Evolutionary conservation across 2,113 vertebrate species (phyloP).

Genomic region (Onychorhynchus coronatus): DNA sequence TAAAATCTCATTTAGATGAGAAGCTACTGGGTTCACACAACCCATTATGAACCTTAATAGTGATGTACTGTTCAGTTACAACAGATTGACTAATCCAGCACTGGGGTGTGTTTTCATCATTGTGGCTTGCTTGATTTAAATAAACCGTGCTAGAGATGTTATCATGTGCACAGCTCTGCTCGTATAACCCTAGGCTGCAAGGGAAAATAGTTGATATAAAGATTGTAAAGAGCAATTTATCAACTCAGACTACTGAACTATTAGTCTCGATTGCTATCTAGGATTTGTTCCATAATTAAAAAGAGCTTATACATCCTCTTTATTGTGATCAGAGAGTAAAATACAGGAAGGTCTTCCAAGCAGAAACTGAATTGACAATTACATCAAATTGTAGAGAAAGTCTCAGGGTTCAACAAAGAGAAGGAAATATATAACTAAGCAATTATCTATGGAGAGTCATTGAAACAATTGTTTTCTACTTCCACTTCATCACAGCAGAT

Average conservation of each 20-base stretch:
- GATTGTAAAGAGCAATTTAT: background rate
- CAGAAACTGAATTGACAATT: background rate
- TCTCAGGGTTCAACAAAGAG: background rate
- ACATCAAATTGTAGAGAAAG: background rate
- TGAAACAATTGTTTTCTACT: background rate
- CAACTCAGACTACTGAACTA: background rate
- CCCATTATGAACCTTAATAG: constrained; percentile 68
- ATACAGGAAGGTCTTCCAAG: background rate
- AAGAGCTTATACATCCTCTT: background rate
- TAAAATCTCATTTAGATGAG: constrained; percentile 63
- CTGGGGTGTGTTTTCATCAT: constrained; percentile 8
- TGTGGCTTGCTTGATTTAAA: constrained; percentile 16
- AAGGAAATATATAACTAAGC: background rate
- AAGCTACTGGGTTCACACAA: constrained; percentile 68
- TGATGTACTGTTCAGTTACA: constrained; percentile 46
- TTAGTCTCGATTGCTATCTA: background rate
- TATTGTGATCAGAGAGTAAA: background rate
- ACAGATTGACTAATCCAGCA: constrained; percentile 57
- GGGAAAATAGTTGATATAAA: background rate
- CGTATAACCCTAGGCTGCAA: background rate
- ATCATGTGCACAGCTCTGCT: background rate
- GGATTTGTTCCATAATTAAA: constrained; percentile 29
- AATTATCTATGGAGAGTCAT: background rate
- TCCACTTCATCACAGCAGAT: background rate
- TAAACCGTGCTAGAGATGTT: background rate